Conservation (phyloP, 2,888 invertebrate species). For the Deilephila porcellus region DNA sequence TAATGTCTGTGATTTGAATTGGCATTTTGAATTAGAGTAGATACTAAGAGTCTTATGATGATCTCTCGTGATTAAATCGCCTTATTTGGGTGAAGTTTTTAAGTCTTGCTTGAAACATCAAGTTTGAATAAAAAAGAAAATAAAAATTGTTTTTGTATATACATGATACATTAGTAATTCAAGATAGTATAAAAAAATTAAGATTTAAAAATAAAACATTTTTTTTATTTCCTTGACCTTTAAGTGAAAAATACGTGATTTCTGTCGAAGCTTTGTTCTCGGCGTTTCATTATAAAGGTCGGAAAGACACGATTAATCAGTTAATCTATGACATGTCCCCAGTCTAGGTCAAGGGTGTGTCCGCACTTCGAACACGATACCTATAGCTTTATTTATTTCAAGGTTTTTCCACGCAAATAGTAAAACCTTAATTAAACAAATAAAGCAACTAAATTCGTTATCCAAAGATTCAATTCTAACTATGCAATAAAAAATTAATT, state of each 20-base stretch:
- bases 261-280: constrained; percentile 2
- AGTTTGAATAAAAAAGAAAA: too few species aligned
- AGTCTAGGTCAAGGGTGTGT: constrained; percentile 14
- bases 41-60: too few species aligned
- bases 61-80: too few species aligned
- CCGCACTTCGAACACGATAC: neutral
- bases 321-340: constrained; percentile 12
- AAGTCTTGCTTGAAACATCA: neutral
- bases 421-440: neutral
- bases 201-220: neutral
- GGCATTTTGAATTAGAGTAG: too few species aligned
- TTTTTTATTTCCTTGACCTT: neutral
- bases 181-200: too few species aligned
- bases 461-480: too few species aligned
- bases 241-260: neutral
- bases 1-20: too few species aligned
- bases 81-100: neutral
- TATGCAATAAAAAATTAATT: too few species aligned
- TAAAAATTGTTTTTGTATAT: too few species aligned
- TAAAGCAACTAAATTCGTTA: too few species aligned
- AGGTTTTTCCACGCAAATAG: neutral
- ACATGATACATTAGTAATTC: too few species aligned
- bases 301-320: constrained; percentile 18
- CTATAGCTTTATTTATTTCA: constrained; percentile 4
- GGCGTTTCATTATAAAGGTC: constrained; percentile 14